Evolutionary conservation across 2,797 vertebrate genomes (phyloP).

Genomic region (Manis crassicaudata): DNA sequence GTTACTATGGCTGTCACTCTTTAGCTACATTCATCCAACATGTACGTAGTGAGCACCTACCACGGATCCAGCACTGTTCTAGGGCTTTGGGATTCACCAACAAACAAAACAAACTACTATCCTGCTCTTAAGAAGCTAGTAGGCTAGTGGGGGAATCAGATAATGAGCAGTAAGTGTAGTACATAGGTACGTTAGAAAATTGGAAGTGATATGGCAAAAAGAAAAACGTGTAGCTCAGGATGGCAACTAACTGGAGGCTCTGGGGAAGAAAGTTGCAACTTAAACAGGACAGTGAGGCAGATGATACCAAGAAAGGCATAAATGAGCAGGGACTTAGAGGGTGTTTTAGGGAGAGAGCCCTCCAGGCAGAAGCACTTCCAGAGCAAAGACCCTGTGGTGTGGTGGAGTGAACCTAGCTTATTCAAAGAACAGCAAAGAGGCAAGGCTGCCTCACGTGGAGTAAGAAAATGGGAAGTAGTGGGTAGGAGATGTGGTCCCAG

Average conservation of each 20-base stretch:
- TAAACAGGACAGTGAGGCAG: neutral
- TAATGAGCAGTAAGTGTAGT: neutral
- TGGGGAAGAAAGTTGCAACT: neutral
- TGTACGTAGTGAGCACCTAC: neutral
- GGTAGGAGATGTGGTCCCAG: neutral
- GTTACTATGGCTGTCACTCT: neutral
- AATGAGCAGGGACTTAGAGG: neutral
- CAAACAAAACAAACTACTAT: neutral
- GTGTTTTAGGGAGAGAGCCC: neutral
- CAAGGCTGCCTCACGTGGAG: neutral
- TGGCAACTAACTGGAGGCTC: neutral
- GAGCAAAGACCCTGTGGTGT: neutral
- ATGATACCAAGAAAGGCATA: neutral
- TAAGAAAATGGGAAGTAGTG: neutral
- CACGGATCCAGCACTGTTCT: neutral
- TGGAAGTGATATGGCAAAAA: neutral
- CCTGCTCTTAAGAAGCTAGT: neutral
- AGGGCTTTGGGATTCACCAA: neutral
- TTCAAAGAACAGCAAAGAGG: neutral
- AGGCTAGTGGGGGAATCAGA: neutral
- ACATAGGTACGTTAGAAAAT: neutral
- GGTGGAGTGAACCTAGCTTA: neutral
- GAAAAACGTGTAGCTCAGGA: neutral
- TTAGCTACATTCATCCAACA: neutral
- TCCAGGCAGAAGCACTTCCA: neutral